Conservation (phyloP, 2,888 invertebrate genomes). For the Macrosoma leucophasiata region DNA sequence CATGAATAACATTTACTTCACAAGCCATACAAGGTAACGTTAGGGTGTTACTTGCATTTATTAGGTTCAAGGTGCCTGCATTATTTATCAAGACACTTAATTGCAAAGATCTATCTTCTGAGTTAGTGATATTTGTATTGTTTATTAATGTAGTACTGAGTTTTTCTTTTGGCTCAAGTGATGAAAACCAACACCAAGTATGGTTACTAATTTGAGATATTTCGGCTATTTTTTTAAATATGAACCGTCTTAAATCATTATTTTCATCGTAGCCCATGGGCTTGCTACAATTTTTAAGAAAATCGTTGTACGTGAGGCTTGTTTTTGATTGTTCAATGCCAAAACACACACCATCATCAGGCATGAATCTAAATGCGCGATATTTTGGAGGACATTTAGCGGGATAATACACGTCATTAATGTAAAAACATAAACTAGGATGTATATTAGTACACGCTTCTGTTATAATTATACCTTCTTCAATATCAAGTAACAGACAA, state of each 20-base stretch:
- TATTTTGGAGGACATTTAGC: conserved; percentile 56
- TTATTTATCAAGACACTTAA: conserved; percentile 47
- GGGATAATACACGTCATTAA: conserved; percentile 48
- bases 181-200: conserved; percentile 54
- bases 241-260: conserved; percentile 39
- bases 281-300: conserved; percentile 37
- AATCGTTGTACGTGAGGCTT: conserved; percentile 42
- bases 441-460: conserved; percentile 42
- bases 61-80: conserved; percentile 39
- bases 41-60: conserved; percentile 27
- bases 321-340: conserved; percentile 46
- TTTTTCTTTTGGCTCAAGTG: conserved; percentile 15
- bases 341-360: conserved; percentile 49
- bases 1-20: conserved; percentile 41
- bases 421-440: conserved; percentile 58
- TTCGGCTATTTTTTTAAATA: conserved; percentile 51
- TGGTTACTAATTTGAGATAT: conserved; percentile 33
- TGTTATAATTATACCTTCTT: conserved; percentile 37
- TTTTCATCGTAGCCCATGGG: conserved; percentile 41
- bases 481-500: conserved; percentile 50
- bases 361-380: conserved; percentile 47
- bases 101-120: conserved; percentile 8
- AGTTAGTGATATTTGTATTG: neutral
- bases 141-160: neutral
- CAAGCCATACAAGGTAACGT: conserved; percentile 57